A percentile compares a stretch with the other conserved stretches of the same genome.
phyloP scores from a whole-genome alignment of 2,888 invertebrate genomes.

The Gortyna flavago region DNA sequence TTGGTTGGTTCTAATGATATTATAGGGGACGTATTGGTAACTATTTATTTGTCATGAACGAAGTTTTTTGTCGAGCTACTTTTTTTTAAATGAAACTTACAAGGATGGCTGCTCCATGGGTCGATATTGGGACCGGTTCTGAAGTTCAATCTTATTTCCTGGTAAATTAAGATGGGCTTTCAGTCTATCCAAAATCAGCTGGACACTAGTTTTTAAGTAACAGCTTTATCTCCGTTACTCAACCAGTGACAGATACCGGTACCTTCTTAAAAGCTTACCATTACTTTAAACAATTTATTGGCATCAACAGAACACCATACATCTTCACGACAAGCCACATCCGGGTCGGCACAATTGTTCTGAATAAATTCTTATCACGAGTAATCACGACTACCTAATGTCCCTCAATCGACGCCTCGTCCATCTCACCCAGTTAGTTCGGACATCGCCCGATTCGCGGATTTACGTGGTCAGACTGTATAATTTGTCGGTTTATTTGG shows the following conservation, averaged over 20 bases:
- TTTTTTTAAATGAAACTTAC: not conserved
- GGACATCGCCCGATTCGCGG: constrained; percentile 79
- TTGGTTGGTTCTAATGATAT: constrained; percentile 24
- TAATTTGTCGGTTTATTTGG: constrained; percentile 69
- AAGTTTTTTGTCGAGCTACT: constrained; percentile 1
- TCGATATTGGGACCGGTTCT: constrained; percentile 30
- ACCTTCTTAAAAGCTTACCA: not conserved
- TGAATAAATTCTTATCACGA: constrained; percentile 79
- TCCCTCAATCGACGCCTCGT: constrained; percentile 85
- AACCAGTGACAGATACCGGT: not conserved
- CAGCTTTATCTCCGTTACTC: not conserved
- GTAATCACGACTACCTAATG: constrained; percentile 77
- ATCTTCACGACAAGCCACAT: constrained; percentile 66
- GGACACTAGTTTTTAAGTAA: no score
- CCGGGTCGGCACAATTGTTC: constrained; percentile 80
- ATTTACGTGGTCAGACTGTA: constrained; percentile 74
- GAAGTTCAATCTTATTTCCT: not conserved
- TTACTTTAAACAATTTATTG: constrained; percentile 27
- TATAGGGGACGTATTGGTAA: constrained; percentile 38
- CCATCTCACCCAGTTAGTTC: constrained; percentile 78
- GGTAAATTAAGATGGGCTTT: not conserved
- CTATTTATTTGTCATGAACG: constrained; percentile 37
- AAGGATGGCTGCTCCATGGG: constrained; percentile 22
- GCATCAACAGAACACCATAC: constrained; percentile 34
- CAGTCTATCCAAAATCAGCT: no score